Evolutionary conservation across 2,888 invertebrate species (phyloP), one percentile per base, ranked within the genome.

Genomic region (Ellobium chinense): DNA sequence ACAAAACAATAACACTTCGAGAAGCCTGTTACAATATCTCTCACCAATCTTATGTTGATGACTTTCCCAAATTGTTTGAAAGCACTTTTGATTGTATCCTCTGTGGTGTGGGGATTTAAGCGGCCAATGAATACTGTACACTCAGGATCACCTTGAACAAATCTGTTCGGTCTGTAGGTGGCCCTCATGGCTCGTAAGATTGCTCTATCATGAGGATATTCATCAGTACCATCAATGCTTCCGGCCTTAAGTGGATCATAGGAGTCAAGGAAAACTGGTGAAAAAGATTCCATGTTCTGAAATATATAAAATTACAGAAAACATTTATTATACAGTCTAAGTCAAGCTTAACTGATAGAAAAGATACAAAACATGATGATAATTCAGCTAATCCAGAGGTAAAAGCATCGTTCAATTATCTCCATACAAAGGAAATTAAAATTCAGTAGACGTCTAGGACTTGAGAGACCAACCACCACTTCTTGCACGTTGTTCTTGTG

Each of bases 221-320:
- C 94, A 90, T 97, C 97, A 0, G 97, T 97, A 88, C 97, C 96
- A 93, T 97, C 97, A 69, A 97, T 97, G 79, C 97, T 97, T 9
- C 97, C 97, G 80, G 96, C 95, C 93, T 95, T 95, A 75, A 97
- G 94, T 0, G 97, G 97, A 92, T 97, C 95, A 89, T 97, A 97
- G 21, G 92, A 91, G 88, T 94, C 95, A 5, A 95, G 94, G 87
- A 84, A 78, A 29, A 88, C 80, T 21, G 89, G 85, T 29, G 83
- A 79, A 85, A 88, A 89, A 5, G 78, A 56, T 14, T 82, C 83
- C 83, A 83, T 83, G n/a, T n/a, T n/a, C n/a, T n/a, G n/a, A n/a
- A n/a, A n/a, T n/a, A n/a, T n/a, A n/a, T n/a, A n/a, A n/a, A n/a
- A n/a, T n/a, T n/a, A n/a, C n/a, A n/a, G n/a, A n/a, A n/a, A n/a